These are phyloP conservation scores for Oreonectes daqikongensis DNA, from an alignment of 2,797 vertebrate species.

Conservation along the genomic window DNA sequence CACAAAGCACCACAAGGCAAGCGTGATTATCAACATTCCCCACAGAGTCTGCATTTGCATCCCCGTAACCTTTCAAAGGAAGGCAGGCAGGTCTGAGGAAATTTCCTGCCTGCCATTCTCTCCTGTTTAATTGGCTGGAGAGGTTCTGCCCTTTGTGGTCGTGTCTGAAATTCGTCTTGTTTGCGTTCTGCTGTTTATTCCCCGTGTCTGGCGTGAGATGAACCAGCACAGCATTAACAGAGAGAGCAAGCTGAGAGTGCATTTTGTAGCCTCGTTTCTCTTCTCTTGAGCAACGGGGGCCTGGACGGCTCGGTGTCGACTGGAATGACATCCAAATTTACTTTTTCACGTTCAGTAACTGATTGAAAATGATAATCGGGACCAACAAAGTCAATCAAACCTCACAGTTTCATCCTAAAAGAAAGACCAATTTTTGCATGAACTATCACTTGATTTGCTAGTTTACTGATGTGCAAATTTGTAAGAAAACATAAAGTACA, in stretches of 20 bases:
- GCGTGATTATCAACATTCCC: conserved; percentile 50
- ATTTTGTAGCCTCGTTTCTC: conserved; percentile 61
- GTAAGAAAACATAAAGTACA: too few relatives aligned
- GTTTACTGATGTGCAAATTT: too few relatives aligned
- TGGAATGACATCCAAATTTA: conserved; percentile 49
- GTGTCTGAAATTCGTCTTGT: conserved; percentile 56
- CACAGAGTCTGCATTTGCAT: conserved; percentile 50
- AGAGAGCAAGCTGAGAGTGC: conserved; percentile 69
- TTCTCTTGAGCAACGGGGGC: conserved; percentile 66
- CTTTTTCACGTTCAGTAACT: neutral
- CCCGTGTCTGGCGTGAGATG: conserved; percentile 64
- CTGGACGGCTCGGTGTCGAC: conserved; percentile 64
- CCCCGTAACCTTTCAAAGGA: conserved; percentile 55
- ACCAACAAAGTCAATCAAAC: neutral
- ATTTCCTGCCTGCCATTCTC: conserved; percentile 44
- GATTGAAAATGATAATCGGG: conserved; percentile 5
- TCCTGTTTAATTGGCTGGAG: conserved; percentile 72
- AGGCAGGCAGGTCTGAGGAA: conserved; percentile 55
- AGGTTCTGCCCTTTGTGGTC: conserved; percentile 68
- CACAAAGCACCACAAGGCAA: conserved; percentile 35
- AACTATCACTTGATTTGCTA: too few relatives aligned
- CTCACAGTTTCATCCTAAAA: neutral
- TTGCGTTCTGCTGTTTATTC: conserved; percentile 56
- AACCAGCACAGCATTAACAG: conserved; percentile 67
- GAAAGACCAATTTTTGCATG: too few relatives aligned